Evolutionary conservation across 2,113 vertebrate species (phyloP), one percentile per base, ranked within the genome.

Genomic region (Onychorhynchus coronatus): DNA sequence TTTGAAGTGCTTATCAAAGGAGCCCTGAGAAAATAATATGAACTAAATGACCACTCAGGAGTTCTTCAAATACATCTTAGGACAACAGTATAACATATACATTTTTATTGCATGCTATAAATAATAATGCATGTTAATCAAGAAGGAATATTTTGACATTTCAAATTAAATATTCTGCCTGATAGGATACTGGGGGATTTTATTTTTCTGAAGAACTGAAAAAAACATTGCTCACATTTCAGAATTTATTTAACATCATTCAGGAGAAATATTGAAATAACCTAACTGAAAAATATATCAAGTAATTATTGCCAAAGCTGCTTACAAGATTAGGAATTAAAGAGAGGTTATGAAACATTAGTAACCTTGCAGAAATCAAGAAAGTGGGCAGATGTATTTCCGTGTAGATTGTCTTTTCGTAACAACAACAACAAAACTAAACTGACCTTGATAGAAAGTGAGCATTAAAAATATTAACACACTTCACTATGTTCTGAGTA

Each of bases 361-460:
- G 3, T 55, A 88, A 78, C 7, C 53, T 42, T 59, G 42, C 27
- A 86, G 41, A 91, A 96, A 90, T 71, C 20, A 49, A 25, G 10
- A 44, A 92, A 91, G 13, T 30, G 6, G 8, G 31, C 65, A 47
- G 52, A 86, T 77, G 31, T 28, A 78, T 71, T 79, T 96, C 77
- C 81, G 19, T n/a, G 37, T 68, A 56, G 4, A 8, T 90, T 61
- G 11, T 9, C 44, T 85, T 92, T 90, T 72, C 65, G 52, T 56
- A 72, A 72, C 63, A 86, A 73, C 13, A 68, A 25, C 44, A 89
- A 73, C 12, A 82, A 85, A 94, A 95, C 71, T 62, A 96, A 92
- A 92, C 62, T 97, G 63, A 93, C 76, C 61, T 96, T 95, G 63
- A 80, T n/a, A 93, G 46, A 33, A 95, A 42, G 21, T 44, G 41